Base-by-base conservation (phyloP, 2,888 invertebrate genomes). In the Lithophane semibrunnea region DNA sequence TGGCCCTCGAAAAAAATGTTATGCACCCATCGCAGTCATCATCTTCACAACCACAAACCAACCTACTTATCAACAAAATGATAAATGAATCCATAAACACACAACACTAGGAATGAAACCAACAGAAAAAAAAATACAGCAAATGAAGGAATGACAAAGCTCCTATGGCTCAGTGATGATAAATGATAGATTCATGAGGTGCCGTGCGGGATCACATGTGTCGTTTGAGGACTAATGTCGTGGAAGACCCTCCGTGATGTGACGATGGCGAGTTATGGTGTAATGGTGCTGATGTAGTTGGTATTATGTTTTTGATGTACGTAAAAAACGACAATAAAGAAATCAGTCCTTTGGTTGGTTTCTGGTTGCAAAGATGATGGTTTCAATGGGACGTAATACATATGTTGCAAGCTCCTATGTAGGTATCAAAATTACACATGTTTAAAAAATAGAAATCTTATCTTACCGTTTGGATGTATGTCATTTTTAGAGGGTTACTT, bases 171-270 rank as follows among this genome's bases (percentile, higher is more conserved):
- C 82, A 86, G 88, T 73, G 85, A 93, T 96, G 96, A 96, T 95
- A 94, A 94, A 96, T 94, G 96, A 93, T 89, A 91, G 91, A 95
- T 95, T 96, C 95, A 96, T 96, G 96, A 96, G 95, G 93, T 94
- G 78, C 49, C 47, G 56, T 75, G 93, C 85, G 82, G 95, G 94
- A 96, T 95, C 94, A 95, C 94, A 94, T 92, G 94, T 95, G 94
- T 95, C 94, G 92, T 93, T 92, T 92, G 92, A 87, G 92, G 91
- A 89, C 92, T 95, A 95, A 96, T 94, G 94, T 93, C 80, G 90
- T 91, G 93, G 91, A 93, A 93, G 90, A 86, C 82, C 82, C 86
- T 79, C 24, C 56, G 56, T 71, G 63, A 85, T 85, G 86, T 73
- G 75, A 66, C 72, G 77, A 79, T 81, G 76, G 37, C 85, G 73